Evolutionary conservation across 2,113 vertebrate species (phyloP), one percentile per base, ranked within the genome.

Genomic region (Noctilio leporinus): DNA sequence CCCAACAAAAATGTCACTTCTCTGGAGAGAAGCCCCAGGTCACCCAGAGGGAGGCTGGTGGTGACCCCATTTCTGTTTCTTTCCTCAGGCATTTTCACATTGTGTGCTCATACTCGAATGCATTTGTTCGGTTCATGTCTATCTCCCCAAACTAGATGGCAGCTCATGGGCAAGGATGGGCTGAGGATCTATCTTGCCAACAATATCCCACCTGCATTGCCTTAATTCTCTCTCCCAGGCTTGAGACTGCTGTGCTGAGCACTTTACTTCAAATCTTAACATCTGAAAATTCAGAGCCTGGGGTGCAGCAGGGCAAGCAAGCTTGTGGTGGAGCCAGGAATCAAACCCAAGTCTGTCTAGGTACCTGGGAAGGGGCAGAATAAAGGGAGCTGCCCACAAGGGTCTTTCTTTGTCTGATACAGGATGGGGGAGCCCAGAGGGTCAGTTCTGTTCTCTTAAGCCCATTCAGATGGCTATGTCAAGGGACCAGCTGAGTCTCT

Each of bases 101-200:
- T 2, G 4, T 47, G 33, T n/a, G 12, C 47, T 53, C 4, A 17
- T 0, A 86, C 0, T 16, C 40, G 1, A 4, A 2, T 28, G 17
- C 0, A 0, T 43, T 17, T 43, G n/a, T 30, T 17, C 6, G 16
- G 35, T 22, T 4, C 1, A 10, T 7, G 38, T 67, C 65, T 49
- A 17, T 49, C 40, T 86, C n/a, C 73, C 33, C 1, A 0, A 0
- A 20, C 19, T n/a, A 64, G 55, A 16, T 2, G 15, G 64, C 3
- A 24, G 30, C 43, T 51, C 40, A 38, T 35, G 19, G 62, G 22
- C 7, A 0, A 53, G 53, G 67, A 53, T 10, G 7, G 84, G n/a
- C 10, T 0, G 1, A 30, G 10, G 45, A 80, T 30, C 43, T 20
- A 1, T 28, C 28, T 33, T 3, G 22, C 24, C 24, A 16, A 4